phyloP scores from a whole-genome alignment of 2,113 vertebrate genomes.

The Notarius quadriscutis region DNA sequence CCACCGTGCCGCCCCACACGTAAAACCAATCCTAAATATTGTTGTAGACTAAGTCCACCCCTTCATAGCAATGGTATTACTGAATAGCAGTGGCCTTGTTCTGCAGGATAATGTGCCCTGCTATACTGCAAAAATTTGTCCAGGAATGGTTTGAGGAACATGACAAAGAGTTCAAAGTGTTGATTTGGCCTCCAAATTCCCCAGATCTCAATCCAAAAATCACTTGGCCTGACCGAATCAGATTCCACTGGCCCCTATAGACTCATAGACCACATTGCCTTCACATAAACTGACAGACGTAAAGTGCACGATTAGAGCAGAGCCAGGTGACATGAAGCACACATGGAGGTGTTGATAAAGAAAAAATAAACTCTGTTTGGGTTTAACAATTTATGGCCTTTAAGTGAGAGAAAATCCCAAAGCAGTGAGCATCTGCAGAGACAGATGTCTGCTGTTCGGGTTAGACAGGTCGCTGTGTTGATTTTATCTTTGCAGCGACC shows the following conservation, averaged over 20 bases:
- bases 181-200: no score
- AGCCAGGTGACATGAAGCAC: background rate
- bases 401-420: slow-evolving; percentile 50
- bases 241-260: background rate
- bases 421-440: slow-evolving; percentile 44
- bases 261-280: background rate
- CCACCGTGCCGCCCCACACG: no score
- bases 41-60: no score
- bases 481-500: slow-evolving; percentile 54
- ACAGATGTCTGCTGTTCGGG: slow-evolving; percentile 53
- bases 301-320: background rate
- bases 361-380: slow-evolving; percentile 48
- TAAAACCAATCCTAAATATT: no score
- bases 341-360: slow-evolving; percentile 21
- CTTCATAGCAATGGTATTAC: no score
- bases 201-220: no score
- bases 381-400: slow-evolving; percentile 58
- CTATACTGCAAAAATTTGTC: no score
- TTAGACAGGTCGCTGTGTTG: slow-evolving; percentile 14
- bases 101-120: no score
- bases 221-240: slow-evolving; percentile 34
- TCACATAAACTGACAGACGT: background rate
- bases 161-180: no score
- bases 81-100: no score
- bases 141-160: no score